Percentiles rank a stretch among this genome's conserved stretches.
These are phyloP conservation scores for Zaprionus gabonicus DNA, from an alignment of 1,140 invertebrate genomes.

Conservation along the genomic window DNA sequence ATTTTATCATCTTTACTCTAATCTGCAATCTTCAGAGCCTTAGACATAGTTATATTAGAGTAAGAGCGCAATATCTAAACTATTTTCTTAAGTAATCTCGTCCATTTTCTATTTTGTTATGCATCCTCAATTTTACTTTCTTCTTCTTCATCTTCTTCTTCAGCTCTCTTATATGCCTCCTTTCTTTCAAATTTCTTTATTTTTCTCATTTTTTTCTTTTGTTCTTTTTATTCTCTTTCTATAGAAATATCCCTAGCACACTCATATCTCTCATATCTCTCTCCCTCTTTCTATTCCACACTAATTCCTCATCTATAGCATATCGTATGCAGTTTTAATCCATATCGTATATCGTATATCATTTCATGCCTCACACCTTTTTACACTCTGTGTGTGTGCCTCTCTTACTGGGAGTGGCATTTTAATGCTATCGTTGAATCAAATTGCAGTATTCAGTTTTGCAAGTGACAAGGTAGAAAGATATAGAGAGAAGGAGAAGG, in stretches of 20 bases:
- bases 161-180: neutral
- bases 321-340: neutral
- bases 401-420: slow-evolving; percentile 11
- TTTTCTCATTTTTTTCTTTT: no score
- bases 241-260: neutral
- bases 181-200: neutral
- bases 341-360: neutral
- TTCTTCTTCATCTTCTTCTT: neutral
- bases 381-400: neutral
- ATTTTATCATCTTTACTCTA: no score
- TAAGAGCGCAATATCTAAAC: no score
- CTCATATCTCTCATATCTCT: no score
- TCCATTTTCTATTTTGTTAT: no score
- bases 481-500: no score
- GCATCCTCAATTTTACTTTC: no score
- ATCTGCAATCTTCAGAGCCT: no score
- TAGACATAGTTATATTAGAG: no score
- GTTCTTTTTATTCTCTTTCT: fast-evolving
- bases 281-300: neutral
- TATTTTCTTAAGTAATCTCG: no score
- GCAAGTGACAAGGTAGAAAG: neutral
- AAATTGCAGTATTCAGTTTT: slow-evolving; percentile 36
- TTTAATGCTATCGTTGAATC: slow-evolving; percentile 40
- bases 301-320: neutral
- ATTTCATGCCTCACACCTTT: neutral